Percentiles rank a stretch among this genome's conserved stretches.
These are phyloP conservation scores for Eupithecia subfuscata DNA, from an alignment of 2,888 invertebrate genomes.

Conservation along the genomic window DNA sequence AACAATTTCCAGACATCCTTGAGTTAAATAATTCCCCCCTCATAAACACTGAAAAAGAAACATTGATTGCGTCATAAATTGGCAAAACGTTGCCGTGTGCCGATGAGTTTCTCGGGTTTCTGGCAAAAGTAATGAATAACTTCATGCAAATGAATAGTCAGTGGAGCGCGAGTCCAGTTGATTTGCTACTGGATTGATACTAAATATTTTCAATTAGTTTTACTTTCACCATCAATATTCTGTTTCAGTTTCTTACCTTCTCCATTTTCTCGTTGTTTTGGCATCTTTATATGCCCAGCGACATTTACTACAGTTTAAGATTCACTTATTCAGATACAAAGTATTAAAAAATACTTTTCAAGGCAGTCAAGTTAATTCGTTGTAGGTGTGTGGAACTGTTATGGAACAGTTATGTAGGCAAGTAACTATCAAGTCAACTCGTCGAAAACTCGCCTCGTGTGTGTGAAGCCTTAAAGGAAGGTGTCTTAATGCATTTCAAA, in stretches of 20 bases:
- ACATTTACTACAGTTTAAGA: background rate
- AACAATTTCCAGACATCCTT: slow-evolving; percentile 73
- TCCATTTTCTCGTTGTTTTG: background rate
- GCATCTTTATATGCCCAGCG: no score
- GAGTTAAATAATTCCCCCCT: slow-evolving; percentile 72
- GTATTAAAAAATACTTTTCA: background rate
- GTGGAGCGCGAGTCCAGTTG: slow-evolving; percentile 23
- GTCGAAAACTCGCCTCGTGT: slow-evolving; percentile 17
- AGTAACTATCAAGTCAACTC: background rate
- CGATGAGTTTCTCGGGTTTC: slow-evolving; percentile 65
- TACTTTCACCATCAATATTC: background rate
- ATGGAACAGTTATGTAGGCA: background rate
- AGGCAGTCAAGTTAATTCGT: background rate
- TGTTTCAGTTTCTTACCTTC: background rate
- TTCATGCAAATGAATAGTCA: slow-evolving; percentile 65
- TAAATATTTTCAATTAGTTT: background rate
- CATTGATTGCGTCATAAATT: slow-evolving; percentile 81
- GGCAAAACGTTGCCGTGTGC: slow-evolving; percentile 68
- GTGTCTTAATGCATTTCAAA: slow-evolving; percentile 51
- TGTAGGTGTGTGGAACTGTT: background rate
- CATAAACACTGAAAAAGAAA: slow-evolving; percentile 73
- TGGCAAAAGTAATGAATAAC: slow-evolving; percentile 67
- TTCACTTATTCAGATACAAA: background rate
- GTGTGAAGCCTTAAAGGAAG: slow-evolving; percentile 47
- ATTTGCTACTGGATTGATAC: slow-evolving; percentile 1